Base-by-base conservation (phyloP, 2,888 invertebrate genomes). In the Tinea trinotella region DNA sequence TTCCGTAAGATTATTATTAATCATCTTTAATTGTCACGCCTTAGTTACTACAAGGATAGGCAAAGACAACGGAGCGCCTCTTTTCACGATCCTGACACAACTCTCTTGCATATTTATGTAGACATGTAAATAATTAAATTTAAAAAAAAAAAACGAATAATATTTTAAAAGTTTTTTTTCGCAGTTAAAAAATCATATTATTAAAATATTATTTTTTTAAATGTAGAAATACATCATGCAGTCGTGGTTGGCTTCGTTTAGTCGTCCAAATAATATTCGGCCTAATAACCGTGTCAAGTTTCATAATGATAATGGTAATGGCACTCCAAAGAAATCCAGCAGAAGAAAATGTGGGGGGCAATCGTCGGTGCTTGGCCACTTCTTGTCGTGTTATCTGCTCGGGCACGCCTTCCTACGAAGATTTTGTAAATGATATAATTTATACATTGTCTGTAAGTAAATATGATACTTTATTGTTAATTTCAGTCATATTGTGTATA, bases 191-290 rank as follows among this genome's bases (percentile, higher is more conserved):
- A n/a, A 30, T 30, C 22, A 22, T 5, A 22, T 22, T 22, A 5
- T 22, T 22, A 22, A 5, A 22, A 22, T 22, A 22, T 10, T 24
- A 24, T 52, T 24, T 52, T 52, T 24, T 19, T 35, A 30, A 49
- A 59, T 58, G 12, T 59, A 84, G 84, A 55, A 74, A 71, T 15
- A 65, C 82, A 56, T 79, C 81, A 61, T 83, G 80, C 61, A 76
- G 70, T 56, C 64, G 66, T 5, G 78, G 79, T 6, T 81, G 82
- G 81, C 61, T 83, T 0, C 70, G 74, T 6, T 44, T 75, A 9
- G 55, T 74, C 9, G 70, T 82, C 0, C 82, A 85, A 57, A 60
- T 59, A 9, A 64, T 71, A 50, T 85, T 83, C 55, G 79, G 79
- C 0, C 54, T 65, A 0, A 63, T 85, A 34, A 80, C 76, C 1